Evolutionary conservation across 2,888 invertebrate genomes (phyloP).

Genomic region (Xestia ashworthii): DNA sequence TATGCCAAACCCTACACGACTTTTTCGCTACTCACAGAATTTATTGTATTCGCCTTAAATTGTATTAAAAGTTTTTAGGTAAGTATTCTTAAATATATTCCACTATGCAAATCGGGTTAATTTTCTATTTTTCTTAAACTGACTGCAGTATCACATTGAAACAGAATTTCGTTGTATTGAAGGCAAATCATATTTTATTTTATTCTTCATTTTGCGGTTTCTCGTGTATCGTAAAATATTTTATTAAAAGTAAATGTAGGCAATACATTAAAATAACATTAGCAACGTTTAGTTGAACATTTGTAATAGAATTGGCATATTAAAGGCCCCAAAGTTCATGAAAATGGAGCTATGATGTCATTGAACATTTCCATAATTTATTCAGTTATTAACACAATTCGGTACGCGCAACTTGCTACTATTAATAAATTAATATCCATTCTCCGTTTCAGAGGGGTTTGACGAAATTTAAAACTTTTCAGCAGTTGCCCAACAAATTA

Average conservation of each 20-base stretch:
- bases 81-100: neutral
- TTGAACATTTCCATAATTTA: conserved; percentile 55
- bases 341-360: conserved; percentile 47
- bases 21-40: conserved; percentile 3
- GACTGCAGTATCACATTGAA: neutral
- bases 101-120: neutral
- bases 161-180: neutral
- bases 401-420: conserved; percentile 35
- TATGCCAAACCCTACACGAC: neutral
- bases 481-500: conserved; percentile 47
- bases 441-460: conserved; percentile 42
- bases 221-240: neutral
- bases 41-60: conserved; percentile 5
- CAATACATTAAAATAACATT: conserved; percentile 17
- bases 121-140: neutral
- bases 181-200: neutral
- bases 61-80: neutral
- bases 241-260: neutral
- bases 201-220: neutral
- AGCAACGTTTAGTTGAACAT: conserved; percentile 18
- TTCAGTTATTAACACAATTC: conserved; percentile 42
- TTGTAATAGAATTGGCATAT: conserved; percentile 29
- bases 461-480: conserved; percentile 56
- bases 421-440: conserved; percentile 51
- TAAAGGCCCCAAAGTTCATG: conserved; percentile 34